A percentile compares a stretch with the other conserved stretches of the same genome.
These are phyloP conservation scores for Oceanodroma leucorhoa DNA, from an alignment of 2,797 vertebrate species.

Conservation along the genomic window DNA sequence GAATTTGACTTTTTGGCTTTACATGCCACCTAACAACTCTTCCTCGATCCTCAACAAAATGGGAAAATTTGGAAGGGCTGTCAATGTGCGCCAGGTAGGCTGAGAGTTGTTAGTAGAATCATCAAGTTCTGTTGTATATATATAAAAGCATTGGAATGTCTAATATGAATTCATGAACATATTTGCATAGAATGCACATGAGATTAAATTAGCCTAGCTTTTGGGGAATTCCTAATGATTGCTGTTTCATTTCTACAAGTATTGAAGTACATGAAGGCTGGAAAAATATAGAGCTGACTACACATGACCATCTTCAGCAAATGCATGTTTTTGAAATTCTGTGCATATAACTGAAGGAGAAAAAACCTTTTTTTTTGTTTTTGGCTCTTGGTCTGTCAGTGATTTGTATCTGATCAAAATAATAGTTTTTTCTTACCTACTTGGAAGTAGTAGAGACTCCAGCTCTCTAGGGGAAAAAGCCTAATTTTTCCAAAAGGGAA, in stretches of 20 bases:
- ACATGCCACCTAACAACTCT: neutral
- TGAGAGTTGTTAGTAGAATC: neutral
- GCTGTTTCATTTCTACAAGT: neutral
- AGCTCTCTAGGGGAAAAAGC: neutral
- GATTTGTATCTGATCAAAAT: neutral
- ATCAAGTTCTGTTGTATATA: neutral
- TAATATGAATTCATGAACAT: neutral
- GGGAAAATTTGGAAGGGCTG: neutral
- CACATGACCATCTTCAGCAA: neutral
- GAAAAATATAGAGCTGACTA: neutral
- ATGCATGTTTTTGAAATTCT: neutral
- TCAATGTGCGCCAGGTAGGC: neutral
- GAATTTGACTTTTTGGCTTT: neutral
- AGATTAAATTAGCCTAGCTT: neutral
- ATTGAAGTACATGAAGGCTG: neutral
- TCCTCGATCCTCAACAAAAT: neutral
- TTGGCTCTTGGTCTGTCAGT: neutral
- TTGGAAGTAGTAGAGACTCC: neutral
- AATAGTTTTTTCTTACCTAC: neutral
- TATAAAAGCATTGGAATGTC: neutral
- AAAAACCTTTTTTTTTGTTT: accelerated
- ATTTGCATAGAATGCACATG: neutral
- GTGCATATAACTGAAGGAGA: neutral
- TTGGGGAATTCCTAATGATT: neutral
- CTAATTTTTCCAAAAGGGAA: neutral